Conservation (phyloP, 1,140 invertebrate species). For the Diorhabda sublineata region DNA sequence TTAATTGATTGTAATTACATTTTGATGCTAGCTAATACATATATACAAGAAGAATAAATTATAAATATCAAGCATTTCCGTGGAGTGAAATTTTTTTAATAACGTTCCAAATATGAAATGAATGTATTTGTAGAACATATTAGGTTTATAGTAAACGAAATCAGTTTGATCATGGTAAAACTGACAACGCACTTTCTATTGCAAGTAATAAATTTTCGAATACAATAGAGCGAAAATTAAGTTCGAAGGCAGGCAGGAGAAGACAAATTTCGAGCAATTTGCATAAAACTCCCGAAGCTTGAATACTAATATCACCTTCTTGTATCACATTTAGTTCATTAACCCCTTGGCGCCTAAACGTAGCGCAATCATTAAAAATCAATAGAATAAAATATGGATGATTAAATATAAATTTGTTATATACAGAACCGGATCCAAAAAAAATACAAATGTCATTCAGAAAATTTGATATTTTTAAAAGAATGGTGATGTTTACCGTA, state of each 20-base stretch:
- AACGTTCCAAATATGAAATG: too few species aligned
- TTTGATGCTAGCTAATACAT: too few species aligned
- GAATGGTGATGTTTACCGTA: too few species aligned
- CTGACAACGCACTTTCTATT: conserved; percentile 2
- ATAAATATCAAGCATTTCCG: too few species aligned
- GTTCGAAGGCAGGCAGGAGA: background rate
- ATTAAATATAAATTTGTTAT: too few species aligned
- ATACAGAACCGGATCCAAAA: too few species aligned
- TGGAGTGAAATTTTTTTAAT: too few species aligned
- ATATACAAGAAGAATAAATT: too few species aligned
- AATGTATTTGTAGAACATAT: too few species aligned
- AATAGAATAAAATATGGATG: background rate
- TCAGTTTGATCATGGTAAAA: background rate
- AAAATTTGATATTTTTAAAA: too few species aligned
- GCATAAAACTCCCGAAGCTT: background rate
- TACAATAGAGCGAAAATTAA: conserved; percentile 2
- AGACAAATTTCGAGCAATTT: background rate
- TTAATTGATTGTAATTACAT: too few species aligned
- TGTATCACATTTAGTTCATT: conserved; percentile 3
- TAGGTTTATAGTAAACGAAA: background rate
- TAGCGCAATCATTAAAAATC: background rate
- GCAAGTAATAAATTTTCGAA: background rate
- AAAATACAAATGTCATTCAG: too few species aligned
- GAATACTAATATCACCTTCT: background rate
- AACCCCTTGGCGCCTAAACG: background rate